Conservation (phyloP, 1,140 invertebrate genomes). For the Tetragnatha versicolor region DNA sequence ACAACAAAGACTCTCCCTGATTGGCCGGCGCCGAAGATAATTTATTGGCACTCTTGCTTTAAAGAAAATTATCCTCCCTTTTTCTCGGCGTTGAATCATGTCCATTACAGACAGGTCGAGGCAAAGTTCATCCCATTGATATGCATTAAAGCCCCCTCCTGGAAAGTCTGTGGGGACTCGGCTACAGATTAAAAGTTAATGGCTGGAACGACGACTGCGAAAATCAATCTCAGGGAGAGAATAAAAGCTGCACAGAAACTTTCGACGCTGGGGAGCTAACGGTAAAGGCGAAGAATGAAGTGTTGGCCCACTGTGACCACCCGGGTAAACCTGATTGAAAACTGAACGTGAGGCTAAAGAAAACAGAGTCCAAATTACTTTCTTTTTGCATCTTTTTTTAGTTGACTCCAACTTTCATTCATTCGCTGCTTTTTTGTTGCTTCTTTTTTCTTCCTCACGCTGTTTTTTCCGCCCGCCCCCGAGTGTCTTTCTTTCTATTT, state of each 20-base stretch:
- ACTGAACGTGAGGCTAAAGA: constrained; percentile 55
- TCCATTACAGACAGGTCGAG: constrained; percentile 48
- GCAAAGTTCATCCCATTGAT: constrained; percentile 54
- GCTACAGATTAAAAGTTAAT: constrained; percentile 55
- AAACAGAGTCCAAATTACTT: constrained; percentile 55
- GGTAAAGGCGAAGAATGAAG: constrained; percentile 52
- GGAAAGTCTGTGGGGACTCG: constrained; percentile 34
- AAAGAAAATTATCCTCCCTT: constrained; percentile 43
- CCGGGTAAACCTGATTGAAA: constrained; percentile 54
- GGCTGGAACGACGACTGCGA: constrained; percentile 53
- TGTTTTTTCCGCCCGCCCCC: constrained; percentile 19
- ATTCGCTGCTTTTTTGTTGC: constrained; percentile 2
- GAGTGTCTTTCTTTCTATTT: constrained; percentile 49
- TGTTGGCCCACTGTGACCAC: constrained; percentile 51
- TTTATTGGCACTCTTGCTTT: constrained; percentile 52
- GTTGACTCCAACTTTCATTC: constrained; percentile 44
- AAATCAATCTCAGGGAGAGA: constrained; percentile 53
- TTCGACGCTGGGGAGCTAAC: constrained; percentile 46
- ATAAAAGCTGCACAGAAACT: constrained; percentile 52
- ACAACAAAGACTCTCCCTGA: constrained; percentile 41
- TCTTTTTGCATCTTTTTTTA: constrained; percentile 53
- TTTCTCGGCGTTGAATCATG: constrained; percentile 48
- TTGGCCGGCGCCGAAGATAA: constrained; percentile 39
- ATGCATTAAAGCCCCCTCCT: constrained; percentile 53
- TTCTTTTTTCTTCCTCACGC: constrained; percentile 2